These are phyloP conservation scores for human DNA, from an alignment of 2,113 vertebrate genomes.

Conservation along the genomic window GRCh38 chr11:80148501-80149000, in stretches of 20 bases:
- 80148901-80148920: not conserved
- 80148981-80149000: not conserved
- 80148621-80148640: not conserved
- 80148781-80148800: not conserved
- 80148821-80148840: not conserved
- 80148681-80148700: not conserved
- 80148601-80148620: not conserved
- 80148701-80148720: not conserved
- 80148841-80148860: not conserved
- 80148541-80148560: not conserved
- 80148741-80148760: not conserved
- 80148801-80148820: not conserved
- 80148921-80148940: not conserved
- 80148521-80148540: not conserved
- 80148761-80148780: not conserved
- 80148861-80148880: not conserved
- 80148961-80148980: not conserved
- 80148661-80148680: not conserved
- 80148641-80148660: not conserved
- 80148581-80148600: not conserved
- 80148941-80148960: not conserved
- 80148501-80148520: not conserved
- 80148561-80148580: not conserved
- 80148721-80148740: not conserved
- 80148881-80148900: not conserved